Evolutionary conservation across 2,797 vertebrate species (phyloP).

Genomic region (Cetoscarus ocellatus): DNA sequence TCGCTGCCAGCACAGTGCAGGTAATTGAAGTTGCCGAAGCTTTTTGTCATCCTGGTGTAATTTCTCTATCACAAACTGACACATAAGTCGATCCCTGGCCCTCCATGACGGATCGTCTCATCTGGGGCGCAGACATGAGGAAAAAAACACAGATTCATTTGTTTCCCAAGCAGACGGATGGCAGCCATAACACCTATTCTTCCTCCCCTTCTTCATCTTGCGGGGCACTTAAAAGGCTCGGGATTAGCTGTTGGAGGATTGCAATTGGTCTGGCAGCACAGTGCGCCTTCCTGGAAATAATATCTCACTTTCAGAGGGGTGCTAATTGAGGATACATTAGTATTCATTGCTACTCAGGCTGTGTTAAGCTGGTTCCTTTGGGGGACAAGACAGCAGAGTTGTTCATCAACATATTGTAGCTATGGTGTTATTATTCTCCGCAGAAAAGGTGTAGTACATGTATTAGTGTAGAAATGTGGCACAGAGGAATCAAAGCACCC

Average conservation of each 20-base stretch:
- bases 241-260: conserved; percentile 58
- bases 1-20: conserved; percentile 63
- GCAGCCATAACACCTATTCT: conserved; percentile 35
- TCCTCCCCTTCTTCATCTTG: conserved; percentile 32
- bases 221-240: conserved; percentile 40
- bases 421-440: conserved; percentile 51
- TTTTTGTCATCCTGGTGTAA: conserved; percentile 80
- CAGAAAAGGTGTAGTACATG: conserved; percentile 42
- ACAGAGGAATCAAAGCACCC: conserved; percentile 46
- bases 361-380: conserved; percentile 60
- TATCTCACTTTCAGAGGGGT: conserved; percentile 66
- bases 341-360: conserved; percentile 71
- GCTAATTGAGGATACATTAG: conserved; percentile 76
- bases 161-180: conserved; percentile 67
- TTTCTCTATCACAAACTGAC: conserved; percentile 82
- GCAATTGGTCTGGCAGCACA: conserved; percentile 36
- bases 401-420: conserved; percentile 62
- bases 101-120: conserved; percentile 77
- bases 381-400: conserved; percentile 42
- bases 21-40: conserved; percentile 77
- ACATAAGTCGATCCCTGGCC: conserved; percentile 73
- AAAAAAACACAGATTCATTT: conserved; percentile 72
- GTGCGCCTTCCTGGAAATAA: conserved; percentile 54
- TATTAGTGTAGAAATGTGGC: conserved; percentile 44
- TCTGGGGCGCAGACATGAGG: conserved; percentile 58